Evolutionary conservation across 2,113 vertebrate genomes (phyloP), one percentile per base, ranked within the genome.

Genomic region (Piprites chloris): DNA sequence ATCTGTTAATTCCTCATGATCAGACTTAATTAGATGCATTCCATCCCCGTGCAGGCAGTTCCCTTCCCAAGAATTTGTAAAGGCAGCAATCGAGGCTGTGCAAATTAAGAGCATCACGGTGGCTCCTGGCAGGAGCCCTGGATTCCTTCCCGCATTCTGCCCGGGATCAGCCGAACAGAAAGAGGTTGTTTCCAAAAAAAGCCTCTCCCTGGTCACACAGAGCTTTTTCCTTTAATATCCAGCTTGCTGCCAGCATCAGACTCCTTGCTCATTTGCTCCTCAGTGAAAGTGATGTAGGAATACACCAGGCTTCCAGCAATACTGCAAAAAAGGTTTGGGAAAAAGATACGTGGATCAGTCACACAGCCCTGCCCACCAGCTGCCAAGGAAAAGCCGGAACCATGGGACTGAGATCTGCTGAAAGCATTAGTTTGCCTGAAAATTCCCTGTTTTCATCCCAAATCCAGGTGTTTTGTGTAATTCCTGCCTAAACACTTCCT

Each of bases 301-400:
- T 99, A 99, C 55, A 99, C 98, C 98, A 99, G 98, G 91, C 99
- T 99, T 19, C 99, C 99, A 18, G 98, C 99, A 93, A 99, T 99
- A 94, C 99, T 99, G 97, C 87, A 61, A 53, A 41, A 63, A 3
- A 66, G 0, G 3, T 4, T 0, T 8, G 50, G 50, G 14, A 32
- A 6, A 0, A 20, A 42, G 50, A 50, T 12, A 13, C 35, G 11
- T 0, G 52, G 7, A 4, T 0, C 73, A 18, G 56, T 14, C 55
- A 9, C 52, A 7, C 33, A 9, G 26, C 28, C 47, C 26, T 6
- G 12, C 30, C 33, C 35, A 6, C 7, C 27, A 4, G 24, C 3
- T 20, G 28, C 61, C 78, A 30, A 6, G 52, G 42, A 2, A 44
- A 56, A 46, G 47, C 9, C 55, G 8, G 37, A 50, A 14, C 23